These are phyloP conservation scores for Ardeotis arabs DNA, from an alignment of 2,113 vertebrate genomes.

Conservation along the genomic window DNA sequence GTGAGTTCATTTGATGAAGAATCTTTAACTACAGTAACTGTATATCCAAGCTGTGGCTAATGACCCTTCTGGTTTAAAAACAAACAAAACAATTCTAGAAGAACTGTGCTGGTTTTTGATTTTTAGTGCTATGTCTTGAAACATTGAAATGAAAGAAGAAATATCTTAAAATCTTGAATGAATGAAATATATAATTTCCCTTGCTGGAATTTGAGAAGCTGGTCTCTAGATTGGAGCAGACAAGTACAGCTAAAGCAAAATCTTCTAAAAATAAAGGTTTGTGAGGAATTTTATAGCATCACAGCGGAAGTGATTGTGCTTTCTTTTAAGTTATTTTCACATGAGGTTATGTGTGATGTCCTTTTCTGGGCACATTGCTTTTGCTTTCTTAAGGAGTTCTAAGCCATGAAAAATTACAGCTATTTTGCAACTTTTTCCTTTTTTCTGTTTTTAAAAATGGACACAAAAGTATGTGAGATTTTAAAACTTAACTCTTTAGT, in stretches of 20 bases:
- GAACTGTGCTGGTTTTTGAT: not conserved
- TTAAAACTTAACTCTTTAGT: not conserved
- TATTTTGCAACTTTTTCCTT: not conserved
- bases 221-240: not conserved
- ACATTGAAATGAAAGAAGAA: not conserved
- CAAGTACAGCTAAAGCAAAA: slow-evolving; percentile 9
- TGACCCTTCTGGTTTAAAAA: not conserved
- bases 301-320: not conserved
- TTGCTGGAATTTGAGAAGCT: not conserved
- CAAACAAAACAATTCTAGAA: not conserved
- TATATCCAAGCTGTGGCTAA: not conserved
- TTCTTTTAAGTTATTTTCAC: not conserved
- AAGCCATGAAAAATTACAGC: not conserved
- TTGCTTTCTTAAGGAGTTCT: not conserved
- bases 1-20: not conserved
- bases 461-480: not conserved
- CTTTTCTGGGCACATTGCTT: not conserved
- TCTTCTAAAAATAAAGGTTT: not conserved
- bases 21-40: not conserved
- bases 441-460: not conserved
- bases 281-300: not conserved
- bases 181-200: not conserved
- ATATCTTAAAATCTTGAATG: not conserved
- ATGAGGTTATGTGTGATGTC: not conserved
- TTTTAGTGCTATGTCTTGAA: not conserved